Evolutionary conservation across 2,888 invertebrate genomes (phyloP), one percentile per base, ranked within the genome.

Genomic region (Drosophila subquinaria): DNA sequence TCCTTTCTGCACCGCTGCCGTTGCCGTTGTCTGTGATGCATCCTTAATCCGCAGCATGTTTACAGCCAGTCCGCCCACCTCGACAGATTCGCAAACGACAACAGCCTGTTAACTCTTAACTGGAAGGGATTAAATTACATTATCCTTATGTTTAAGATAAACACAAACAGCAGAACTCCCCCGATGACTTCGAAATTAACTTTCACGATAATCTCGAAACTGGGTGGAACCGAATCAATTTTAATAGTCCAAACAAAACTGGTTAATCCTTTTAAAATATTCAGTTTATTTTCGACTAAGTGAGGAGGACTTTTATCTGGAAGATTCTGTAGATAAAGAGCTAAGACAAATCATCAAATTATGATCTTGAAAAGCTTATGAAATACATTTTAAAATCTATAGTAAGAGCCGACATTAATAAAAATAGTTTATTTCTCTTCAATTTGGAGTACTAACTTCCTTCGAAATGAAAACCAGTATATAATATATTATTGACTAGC

Each of bases 111-210:
- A 89, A 75, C 78, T 78, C 81, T 90, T 90, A 90, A 77, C 79
- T 79, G 82, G 86, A 90, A 91, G 76, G 88, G 85, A 91, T 91
- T 91, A 87, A 73, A 81, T 78, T 75, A 75, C 81, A 91, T 91
- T 90, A 92, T 91, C 89, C 87, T 92, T 84, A 92, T 92, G 89
- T 89, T 78, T 82, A 90, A 85, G 81, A 90, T 92, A 91, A 92
- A 92, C 91, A 92, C 62, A 71, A 69, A 51, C 63, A 86, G 56
- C 52, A 42, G 47, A 73, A 40, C 42, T 33, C 53, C 47, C 35
- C 20, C 50, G 2, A 20, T 51, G 20, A 36, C 60, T 50, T 33
- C 9, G 4, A 38, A 57, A 61, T 65, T 74, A 48, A 45, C 35
- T 45, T 76, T 57, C 23, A 10, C 52, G 43, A 42, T 66, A 38